Evolutionary conservation across 2,113 vertebrate species (phyloP), one percentile per base, ranked within the genome.

Genomic region (Canis aureus): DNA sequence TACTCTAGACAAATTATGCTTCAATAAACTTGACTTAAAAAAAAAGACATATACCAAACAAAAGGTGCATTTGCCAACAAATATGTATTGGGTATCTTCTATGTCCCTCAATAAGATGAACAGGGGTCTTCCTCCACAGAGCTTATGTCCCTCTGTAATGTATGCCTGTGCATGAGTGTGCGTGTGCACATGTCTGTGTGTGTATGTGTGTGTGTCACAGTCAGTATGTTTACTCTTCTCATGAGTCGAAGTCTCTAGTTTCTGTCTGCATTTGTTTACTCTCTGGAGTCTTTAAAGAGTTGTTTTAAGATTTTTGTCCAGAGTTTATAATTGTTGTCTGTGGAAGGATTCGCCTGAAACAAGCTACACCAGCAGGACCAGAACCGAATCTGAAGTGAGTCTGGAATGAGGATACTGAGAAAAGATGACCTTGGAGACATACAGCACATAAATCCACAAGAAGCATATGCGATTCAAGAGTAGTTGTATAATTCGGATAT

Each of bases 161-260:
- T 38, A 12, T 32, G 27, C 1, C 1, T 49, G 15, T 16, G 19
- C 1, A 8, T 0, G 13, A 1, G 3, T 13, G 20, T 5, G 4
- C 8, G 1, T 5, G 1, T 3, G n/a, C 1, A 4, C n/a, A 11
- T 29, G 20, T 9, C 4, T 38, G 13, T 2, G 23, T 19, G 4
- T 15, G 29, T 4, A 7, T 8, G 4, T 10, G 5, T 15, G 8
- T 23, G 62, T 27, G 19, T 51, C 13, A 11, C 27, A 0, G 55
- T 25, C 76, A 5, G 67, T 51, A 25, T 9, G 15, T 69, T 85
- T 71, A 59, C 71, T 19, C 0, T 86, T 35, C 38, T n/a, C 27
- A 4, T n/a, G 51, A 55, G 59, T 12, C 32, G 15, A 69, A 71
- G 11, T 15, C 15, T 83, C 76, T 74, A 15, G 12, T 32, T 71